phyloP scores from a whole-genome alignment of 2,888 invertebrate species.

The Rambutsinella grinnellia region DNA sequence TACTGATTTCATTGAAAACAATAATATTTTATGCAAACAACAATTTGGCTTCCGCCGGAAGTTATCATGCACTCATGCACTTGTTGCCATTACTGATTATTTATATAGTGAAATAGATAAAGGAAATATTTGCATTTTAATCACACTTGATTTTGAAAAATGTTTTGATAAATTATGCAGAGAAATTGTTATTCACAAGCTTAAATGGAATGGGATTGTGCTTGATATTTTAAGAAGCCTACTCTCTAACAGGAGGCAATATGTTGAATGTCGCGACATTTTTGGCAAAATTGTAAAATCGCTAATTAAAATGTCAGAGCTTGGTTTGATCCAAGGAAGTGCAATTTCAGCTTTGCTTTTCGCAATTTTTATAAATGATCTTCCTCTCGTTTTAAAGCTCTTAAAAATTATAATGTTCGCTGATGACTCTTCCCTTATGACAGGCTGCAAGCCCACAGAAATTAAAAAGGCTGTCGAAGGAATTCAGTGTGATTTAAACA shows the following conservation, averaged over 20 bases:
- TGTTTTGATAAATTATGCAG: slow-evolving; percentile 27
- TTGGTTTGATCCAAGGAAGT: too few species aligned
- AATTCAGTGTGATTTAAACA: not conserved
- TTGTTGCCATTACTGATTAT: slow-evolving; percentile 25
- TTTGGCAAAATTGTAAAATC: slow-evolving; percentile 10
- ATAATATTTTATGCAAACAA: slow-evolving; percentile 6
- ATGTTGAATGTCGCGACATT: not conserved
- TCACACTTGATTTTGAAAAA: slow-evolving; percentile 34
- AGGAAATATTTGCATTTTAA: slow-evolving; percentile 27
- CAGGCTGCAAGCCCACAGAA: slow-evolving; percentile 5
- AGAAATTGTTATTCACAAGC: slow-evolving; percentile 25
- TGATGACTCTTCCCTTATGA: slow-evolving; percentile 29
- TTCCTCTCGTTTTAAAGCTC: too few species aligned
- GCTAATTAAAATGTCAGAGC: too few species aligned
- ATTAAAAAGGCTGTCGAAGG: slow-evolving; percentile 21
- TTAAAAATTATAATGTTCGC: too few species aligned
- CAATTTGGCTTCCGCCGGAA: slow-evolving; percentile 35
- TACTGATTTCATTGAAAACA: not conserved
- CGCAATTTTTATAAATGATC: too few species aligned
- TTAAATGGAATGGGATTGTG: slow-evolving; percentile 40
- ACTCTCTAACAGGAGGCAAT: not conserved
- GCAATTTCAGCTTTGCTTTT: not conserved
- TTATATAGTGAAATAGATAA: slow-evolving; percentile 23
- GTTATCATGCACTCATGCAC: slow-evolving; percentile 5
- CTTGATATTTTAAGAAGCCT: too few species aligned